Base-by-base conservation (phyloP, 2,888 invertebrate species). In the Anoncus sp. region DNA sequence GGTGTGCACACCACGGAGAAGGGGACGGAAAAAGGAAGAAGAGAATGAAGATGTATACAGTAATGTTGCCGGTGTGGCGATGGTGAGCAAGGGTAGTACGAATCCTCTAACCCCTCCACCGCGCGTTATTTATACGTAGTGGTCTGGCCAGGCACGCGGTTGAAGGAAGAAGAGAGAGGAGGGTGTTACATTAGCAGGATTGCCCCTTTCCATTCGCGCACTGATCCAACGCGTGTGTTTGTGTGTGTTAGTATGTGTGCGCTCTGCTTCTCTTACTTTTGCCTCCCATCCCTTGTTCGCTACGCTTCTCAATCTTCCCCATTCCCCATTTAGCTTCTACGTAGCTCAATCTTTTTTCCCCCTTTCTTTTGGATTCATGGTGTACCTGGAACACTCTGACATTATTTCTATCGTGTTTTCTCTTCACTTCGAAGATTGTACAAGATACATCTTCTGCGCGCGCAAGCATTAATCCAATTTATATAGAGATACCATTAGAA, bases 101-200 rank as follows among this genome's bases (percentile, higher is more conserved):
- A 71, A 79, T 78, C 77, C 81, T 77, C 82, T 27, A 16, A n/a
- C 35, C 40, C 38, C 51, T 24, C 69, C 7, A 31, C 67, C 59
- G 57, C 79, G 82, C 82, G 84, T 84, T 85, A 85, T 86, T 87
- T 86, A 86, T 86, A 84, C 85, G 81, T 85, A 83, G 85, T 86
- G 85, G 87, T 86, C 85, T 85, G 82, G 85, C 77, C 81, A 75
- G 81, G 81, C 45, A 47, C 66, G 60, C 14, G 63, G 81, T 38
- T 81, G 82, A 75, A 84, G 83, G 83, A 82, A 82, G 85, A 78
- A 75, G 74, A 63, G 62, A 75, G 75, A 72, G 75, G 83, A 79
- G 86, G 86, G 82, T 78, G 87, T 84, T 88, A 87, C 88, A 87
- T 88, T 88, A 88, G 88, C 87, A 87, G 87, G 87, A 88, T 88